These are phyloP conservation scores for Neotoma lepida DNA, from an alignment of 2,113 vertebrate genomes.

Conservation along the genomic window DNA sequence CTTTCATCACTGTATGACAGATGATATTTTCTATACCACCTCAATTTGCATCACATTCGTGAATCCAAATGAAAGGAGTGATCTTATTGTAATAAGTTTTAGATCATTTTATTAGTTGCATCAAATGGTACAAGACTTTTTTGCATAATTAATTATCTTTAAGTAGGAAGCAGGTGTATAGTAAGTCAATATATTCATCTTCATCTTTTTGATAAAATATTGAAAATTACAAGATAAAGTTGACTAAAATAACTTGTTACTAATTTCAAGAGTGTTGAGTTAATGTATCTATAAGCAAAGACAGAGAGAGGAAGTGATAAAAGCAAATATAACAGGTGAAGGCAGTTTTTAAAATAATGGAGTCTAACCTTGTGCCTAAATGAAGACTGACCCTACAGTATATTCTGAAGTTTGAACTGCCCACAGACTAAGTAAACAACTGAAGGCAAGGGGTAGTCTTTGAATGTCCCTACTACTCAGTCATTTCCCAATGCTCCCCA, in stretches of 20 bases:
- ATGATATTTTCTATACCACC: not conserved
- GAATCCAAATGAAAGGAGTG: not conserved
- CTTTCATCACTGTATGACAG: not conserved
- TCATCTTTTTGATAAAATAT: conserved; percentile 31
- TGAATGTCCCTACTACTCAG: not conserved
- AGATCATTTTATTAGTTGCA: not conserved
- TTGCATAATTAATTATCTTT: conserved; percentile 12
- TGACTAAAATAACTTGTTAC: conserved; percentile 13
- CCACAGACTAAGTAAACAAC: not conserved
- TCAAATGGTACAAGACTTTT: conserved; percentile 7
- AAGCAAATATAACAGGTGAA: not conserved
- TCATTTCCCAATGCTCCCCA: not conserved
- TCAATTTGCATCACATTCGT: not conserved
- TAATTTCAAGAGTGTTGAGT: not conserved
- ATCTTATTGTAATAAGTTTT: not conserved
- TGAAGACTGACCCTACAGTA: not conserved
- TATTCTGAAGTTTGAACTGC: not conserved
- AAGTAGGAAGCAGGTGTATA: not conserved
- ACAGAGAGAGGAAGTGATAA: conserved; percentile 12
- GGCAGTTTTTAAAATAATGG: not conserved
- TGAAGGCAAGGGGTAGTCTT: not conserved
- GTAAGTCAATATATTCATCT: conserved; percentile 11
- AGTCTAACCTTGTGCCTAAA: not conserved
- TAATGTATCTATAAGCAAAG: conserved; percentile 2
- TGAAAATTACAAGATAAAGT: conserved; percentile 38